phyloP scores from a whole-genome alignment of 2,113 vertebrate genomes.

The Lasiurus cinereus region DNA sequence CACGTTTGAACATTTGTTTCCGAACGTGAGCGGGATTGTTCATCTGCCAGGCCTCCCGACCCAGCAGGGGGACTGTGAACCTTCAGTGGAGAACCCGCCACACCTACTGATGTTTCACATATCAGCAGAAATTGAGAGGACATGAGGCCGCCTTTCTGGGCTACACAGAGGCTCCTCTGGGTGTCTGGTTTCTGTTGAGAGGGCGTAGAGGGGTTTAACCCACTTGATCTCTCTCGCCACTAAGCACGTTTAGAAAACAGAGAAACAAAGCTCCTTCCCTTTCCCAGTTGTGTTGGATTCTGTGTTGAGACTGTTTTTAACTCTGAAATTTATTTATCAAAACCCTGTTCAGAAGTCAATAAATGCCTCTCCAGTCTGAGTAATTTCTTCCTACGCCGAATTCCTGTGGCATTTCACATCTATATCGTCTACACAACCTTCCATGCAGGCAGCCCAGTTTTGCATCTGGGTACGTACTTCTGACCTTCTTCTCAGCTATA shows the following conservation, averaged over 20 bases:
- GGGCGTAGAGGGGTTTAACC: conserved; percentile 19
- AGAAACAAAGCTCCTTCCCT: conserved; percentile 56
- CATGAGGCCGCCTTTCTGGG: background rate
- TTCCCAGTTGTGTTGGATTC: conserved; percentile 27
- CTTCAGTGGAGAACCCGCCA: background rate
- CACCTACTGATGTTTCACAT: background rate
- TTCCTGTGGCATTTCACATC: background rate
- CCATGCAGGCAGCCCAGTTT: background rate
- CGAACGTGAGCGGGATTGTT: conserved; percentile 20
- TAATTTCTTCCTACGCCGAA: conserved; percentile 16
- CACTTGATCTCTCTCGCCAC: conserved; percentile 64
- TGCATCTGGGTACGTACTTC: background rate
- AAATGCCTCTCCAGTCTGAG: background rate
- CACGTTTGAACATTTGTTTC: background rate
- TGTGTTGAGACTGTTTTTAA: conserved; percentile 7
- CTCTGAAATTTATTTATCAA: conserved; percentile 50
- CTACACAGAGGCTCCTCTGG: conserved; percentile 66
- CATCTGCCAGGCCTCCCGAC: background rate
- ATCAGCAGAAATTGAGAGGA: background rate
- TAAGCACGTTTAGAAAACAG: conserved; percentile 71
- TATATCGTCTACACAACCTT: background rate
- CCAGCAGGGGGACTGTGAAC: conserved; percentile 37
- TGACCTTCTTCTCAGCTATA: background rate
- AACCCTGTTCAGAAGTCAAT: conserved; percentile 42
- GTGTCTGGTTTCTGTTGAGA: conserved; percentile 55